Conservation (phyloP, 2,797 vertebrate species). For the Toxotes lorentzi region DNA sequence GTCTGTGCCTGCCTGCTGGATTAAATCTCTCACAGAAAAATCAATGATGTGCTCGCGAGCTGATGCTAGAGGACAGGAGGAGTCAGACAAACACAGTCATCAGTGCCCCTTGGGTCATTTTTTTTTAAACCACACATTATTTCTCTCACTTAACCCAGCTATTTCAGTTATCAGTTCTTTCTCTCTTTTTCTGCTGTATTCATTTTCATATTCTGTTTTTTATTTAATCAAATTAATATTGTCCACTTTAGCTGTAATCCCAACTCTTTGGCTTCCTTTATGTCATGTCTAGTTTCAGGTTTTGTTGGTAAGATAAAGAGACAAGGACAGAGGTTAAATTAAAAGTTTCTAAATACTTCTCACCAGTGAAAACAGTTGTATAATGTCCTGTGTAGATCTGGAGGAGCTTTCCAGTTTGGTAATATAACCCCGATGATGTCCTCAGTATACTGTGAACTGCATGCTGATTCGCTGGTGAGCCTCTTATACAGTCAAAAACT, state of each 20-base stretch:
- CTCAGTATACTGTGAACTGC: background rate
- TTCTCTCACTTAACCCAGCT: conserved; percentile 31
- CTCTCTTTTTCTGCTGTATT: background rate
- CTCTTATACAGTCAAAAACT: no score
- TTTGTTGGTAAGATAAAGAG: conserved; percentile 9
- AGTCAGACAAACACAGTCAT: conserved; percentile 68
- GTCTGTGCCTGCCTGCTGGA: conserved; percentile 69
- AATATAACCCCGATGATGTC: background rate
- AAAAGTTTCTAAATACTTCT: conserved; percentile 10
- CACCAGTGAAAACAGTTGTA: no score
- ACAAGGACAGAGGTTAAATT: conserved; percentile 21
- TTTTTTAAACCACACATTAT: conserved; percentile 42
- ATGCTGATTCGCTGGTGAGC: no score
- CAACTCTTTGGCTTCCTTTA: background rate
- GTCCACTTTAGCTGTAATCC: background rate
- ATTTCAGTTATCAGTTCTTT: conserved; percentile 8
- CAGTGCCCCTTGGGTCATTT: conserved; percentile 39
- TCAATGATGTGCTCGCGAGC: conserved; percentile 70
- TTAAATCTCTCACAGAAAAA: conserved; percentile 78
- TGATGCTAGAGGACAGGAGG: conserved; percentile 65
- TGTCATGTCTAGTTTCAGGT: background rate
- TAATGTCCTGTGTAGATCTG: no score
- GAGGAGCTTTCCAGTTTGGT: no score
- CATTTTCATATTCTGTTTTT: background rate
- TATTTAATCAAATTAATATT: conserved; percentile 24